Evolutionary conservation across 2,888 invertebrate genomes (phyloP), one percentile per base, ranked within the genome.

Genomic region (Ochropleura leucogaster): DNA sequence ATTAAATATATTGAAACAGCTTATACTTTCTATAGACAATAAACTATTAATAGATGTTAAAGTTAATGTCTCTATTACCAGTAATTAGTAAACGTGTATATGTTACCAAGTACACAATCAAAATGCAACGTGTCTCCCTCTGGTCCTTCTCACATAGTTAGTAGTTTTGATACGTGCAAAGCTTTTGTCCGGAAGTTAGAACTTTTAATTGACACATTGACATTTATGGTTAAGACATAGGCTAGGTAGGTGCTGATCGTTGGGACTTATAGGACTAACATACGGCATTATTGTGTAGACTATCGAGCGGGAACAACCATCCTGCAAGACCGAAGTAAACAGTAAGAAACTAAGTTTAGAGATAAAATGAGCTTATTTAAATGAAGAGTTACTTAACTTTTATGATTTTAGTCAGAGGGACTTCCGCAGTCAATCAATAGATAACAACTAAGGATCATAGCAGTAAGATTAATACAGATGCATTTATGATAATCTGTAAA

Each of bases 131-230:
- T 16, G 12, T 18, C 5, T 10, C 47, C 44, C 30, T 14, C 30
- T 0, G 12, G 30, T 42, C 64, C 70, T 81, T 69, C 72, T 70
- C 65, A 55, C 59, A 55, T 49, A 40, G 10, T 66, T 46, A 74
- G 40, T 46, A 20, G 16, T 64, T 57, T 63, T 4, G 51, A 68
- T 55, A 55, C 74, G 68, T 67, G 74, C 73, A 59, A 57, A 62
- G 51, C 59, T 65, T 65, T 59, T 18, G 47, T 47, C 69, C 63
- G 84, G 82, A 82, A 40, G 63, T 49, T 16, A 12, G 18, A 72
- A 42, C 70, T 70, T 70, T 16, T 57, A 57, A 80, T 80, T 74
- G 75, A 80, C 68, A 80, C 65, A 75, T 79, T 49, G 71, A 60
- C 64, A 51, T n/a, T n/a, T 64, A 49, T 46, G 30, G 30, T 16